phyloP scores from a whole-genome alignment of 2,113 vertebrate species.

The Esox niger region DNA sequence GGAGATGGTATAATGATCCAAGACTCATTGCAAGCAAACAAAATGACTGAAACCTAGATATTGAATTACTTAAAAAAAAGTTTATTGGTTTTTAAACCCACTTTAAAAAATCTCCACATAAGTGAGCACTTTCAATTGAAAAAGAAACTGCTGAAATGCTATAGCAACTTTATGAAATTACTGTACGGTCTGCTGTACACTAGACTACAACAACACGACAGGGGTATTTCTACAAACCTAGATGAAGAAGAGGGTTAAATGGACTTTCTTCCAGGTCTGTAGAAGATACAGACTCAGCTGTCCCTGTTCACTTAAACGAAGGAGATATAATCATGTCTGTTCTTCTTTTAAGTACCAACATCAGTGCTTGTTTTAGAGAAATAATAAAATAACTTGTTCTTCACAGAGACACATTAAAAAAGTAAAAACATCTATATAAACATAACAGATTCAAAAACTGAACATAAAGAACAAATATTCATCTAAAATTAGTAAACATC shows the following conservation, averaged over 20 bases:
- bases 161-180: slow-evolving; percentile 82
- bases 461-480: slow-evolving; percentile 77
- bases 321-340: slow-evolving; percentile 71
- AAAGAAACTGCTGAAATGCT: slow-evolving; percentile 86
- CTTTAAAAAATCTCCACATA: slow-evolving; percentile 85
- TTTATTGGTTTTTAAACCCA: slow-evolving; percentile 96
- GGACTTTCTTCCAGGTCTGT: slow-evolving; percentile 65
- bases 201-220: slow-evolving; percentile 78
- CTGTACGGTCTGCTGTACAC: slow-evolving; percentile 84
- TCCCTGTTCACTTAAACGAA: slow-evolving; percentile 74
- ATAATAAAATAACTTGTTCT: slow-evolving; percentile 61
- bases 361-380: slow-evolving; percentile 80
- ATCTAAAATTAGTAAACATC: slow-evolving; percentile 81
- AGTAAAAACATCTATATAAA: slow-evolving; percentile 73
- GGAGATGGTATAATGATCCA: too few relatives aligned
- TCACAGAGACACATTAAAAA: slow-evolving; percentile 68
- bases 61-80: slow-evolving; percentile 80
- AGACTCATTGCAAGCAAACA: too few relatives aligned
- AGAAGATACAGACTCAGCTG: slow-evolving; percentile 68
- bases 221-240: slow-evolving; percentile 78
- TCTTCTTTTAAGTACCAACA: slow-evolving; percentile 83
- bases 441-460: slow-evolving; percentile 70
- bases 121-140: slow-evolving; percentile 91
- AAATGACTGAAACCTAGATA: neutral
- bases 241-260: slow-evolving; percentile 72